These are phyloP conservation scores for Sander lucioperca DNA, from an alignment of 2,113 vertebrate species.

Conservation along the genomic window DNA sequence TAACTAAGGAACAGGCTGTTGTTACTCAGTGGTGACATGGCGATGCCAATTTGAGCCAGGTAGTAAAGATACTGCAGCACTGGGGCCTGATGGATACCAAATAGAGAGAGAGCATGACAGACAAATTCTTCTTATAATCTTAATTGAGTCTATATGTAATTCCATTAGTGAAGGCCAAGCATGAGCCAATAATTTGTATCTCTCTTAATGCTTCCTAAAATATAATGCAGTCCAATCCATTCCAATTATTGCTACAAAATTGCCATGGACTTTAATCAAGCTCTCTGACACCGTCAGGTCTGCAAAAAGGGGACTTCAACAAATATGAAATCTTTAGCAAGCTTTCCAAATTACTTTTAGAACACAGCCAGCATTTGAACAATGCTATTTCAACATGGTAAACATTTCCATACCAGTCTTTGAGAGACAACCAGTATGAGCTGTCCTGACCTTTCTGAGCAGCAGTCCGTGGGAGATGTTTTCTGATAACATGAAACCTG, in stretches of 20 bases:
- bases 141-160: neutral
- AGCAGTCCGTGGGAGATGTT: conserved; percentile 98
- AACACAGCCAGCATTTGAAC: neutral
- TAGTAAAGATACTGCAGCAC: conserved; percentile 99
- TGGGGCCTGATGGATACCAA: conserved; percentile 85
- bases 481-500: conserved; percentile 96
- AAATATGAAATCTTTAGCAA: neutral
- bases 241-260: neutral
- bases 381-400: neutral
- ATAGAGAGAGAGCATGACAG: neutral
- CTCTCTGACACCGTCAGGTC: neutral
- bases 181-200: neutral
- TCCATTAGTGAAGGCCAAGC: neutral
- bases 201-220: neutral
- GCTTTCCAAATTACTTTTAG: neutral
- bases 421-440: neutral
- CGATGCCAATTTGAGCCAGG: conserved; percentile 96
- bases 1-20: conserved; percentile 99
- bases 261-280: neutral
- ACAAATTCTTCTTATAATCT: neutral
- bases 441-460: conserved; percentile 90
- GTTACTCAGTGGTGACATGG: conserved; percentile 98
- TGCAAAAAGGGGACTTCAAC: neutral
- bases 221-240: neutral
- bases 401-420: neutral